Evolutionary conservation across 2,888 invertebrate genomes (phyloP).

Genomic region (Ptychoptera albimana): DNA sequence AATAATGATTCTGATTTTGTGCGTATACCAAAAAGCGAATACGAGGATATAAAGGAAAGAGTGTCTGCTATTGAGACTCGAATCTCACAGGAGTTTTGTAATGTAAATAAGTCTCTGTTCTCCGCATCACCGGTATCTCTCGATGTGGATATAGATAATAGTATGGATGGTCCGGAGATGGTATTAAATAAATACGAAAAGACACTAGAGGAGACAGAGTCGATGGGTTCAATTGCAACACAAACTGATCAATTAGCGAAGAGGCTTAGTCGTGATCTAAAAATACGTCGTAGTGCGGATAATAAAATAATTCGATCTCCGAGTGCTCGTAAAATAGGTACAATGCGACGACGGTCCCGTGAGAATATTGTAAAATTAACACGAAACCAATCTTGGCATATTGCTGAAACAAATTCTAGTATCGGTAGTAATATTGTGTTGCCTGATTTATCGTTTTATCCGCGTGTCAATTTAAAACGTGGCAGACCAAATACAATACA

Average conservation of each 20-base stretch:
- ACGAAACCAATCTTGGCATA: conserved; percentile 44
- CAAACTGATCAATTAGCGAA: conserved; percentile 51
- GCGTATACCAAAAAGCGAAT: conserved; percentile 55
- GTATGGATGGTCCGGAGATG: conserved; percentile 35
- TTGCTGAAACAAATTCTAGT: neutral
- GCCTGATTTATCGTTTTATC: conserved; percentile 29
- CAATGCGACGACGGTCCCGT: conserved; percentile 52
- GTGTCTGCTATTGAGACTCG: conserved; percentile 56
- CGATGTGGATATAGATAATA: conserved; percentile 5
- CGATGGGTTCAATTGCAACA: conserved; percentile 12
- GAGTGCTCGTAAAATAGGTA: conserved; percentile 66
- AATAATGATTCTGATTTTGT: conserved; percentile 42
- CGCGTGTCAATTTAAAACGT: conserved; percentile 36
- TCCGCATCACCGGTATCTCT: conserved; percentile 5
- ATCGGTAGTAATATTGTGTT: conserved; percentile 2
- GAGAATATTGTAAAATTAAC: conserved; percentile 36
- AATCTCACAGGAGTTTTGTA: conserved; percentile 49
- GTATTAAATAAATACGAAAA: conserved; percentile 60
- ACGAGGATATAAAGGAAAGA: conserved; percentile 59
- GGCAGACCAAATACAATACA: conserved; percentile 34
- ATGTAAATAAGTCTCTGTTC: conserved; percentile 13
- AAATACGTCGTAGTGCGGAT: conserved; percentile 52
- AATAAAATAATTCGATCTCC: conserved; percentile 60
- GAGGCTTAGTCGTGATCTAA: conserved; percentile 52
- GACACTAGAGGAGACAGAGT: conserved; percentile 49